A percentile compares a stretch with the other conserved stretches of the same genome.
These are phyloP conservation scores for Microcebus griseorufus DNA, from an alignment of 2,113 vertebrate species.

Conservation along the genomic window DNA sequence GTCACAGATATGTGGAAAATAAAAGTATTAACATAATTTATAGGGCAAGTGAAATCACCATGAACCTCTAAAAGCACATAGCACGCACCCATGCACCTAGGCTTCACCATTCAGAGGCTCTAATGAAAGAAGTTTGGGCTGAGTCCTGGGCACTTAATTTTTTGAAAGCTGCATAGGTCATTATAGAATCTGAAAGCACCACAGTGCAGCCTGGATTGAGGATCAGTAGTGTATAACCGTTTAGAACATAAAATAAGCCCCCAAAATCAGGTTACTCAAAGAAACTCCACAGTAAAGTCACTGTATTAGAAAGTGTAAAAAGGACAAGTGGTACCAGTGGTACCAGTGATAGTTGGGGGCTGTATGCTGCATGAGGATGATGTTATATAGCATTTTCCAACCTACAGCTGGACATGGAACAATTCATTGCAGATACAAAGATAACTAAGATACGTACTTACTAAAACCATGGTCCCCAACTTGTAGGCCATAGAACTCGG, in stretches of 20 bases:
- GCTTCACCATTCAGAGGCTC: background rate
- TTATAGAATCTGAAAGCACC: background rate
- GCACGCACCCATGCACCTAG: background rate
- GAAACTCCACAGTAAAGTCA: background rate
- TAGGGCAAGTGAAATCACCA: background rate
- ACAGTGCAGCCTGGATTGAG: background rate
- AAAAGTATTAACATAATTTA: background rate
- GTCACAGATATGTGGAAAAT: background rate
- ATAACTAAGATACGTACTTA: background rate
- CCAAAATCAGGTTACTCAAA: background rate
- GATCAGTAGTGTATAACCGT: background rate
- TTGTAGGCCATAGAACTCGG: no score
- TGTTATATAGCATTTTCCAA: background rate
- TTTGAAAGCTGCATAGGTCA: background rate
- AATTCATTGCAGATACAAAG: background rate
- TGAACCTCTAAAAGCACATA: background rate
- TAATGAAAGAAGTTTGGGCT: background rate
- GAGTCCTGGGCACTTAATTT: background rate
- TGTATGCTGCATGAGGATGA: background rate
- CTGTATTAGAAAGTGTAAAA: background rate
- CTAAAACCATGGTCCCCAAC: no score
- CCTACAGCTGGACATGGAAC: background rate
- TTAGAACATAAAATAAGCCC: slow-evolving; percentile 22
- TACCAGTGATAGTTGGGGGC: background rate
- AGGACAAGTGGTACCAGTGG: background rate